These are phyloP conservation scores for Pempheris klunzingeri DNA, from an alignment of 2,797 vertebrate genomes.

Conservation along the genomic window DNA sequence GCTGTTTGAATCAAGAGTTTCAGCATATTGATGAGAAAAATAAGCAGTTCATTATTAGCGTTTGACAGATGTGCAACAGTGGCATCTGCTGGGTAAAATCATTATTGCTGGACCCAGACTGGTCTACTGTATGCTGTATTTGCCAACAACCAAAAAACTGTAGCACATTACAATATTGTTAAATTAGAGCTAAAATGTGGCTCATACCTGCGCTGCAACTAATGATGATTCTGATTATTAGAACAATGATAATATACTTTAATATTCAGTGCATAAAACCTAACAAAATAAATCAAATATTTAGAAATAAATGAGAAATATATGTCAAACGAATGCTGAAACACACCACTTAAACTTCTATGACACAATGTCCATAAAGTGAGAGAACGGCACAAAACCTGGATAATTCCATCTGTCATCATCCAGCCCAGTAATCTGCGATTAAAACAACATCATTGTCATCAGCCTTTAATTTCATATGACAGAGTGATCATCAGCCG, in stretches of 20 bases:
- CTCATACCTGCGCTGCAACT: not conserved
- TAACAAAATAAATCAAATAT: not conserved
- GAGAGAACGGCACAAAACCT: not conserved
- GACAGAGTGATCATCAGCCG: not conserved
- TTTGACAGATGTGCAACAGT: not conserved
- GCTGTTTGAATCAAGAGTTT: not conserved
- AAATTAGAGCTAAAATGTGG: not conserved
- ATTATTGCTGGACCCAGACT: not conserved
- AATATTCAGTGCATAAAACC: no score
- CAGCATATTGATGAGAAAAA: not conserved
- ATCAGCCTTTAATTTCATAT: not conserved
- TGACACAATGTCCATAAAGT: not conserved
- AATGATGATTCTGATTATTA: not conserved
- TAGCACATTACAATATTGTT: no score
- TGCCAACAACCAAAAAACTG: not conserved
- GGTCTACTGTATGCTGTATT: fast-evolving
- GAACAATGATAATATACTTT: no score
- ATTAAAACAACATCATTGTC: conserved; percentile 9
- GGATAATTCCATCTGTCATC: not conserved
- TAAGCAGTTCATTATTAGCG: not conserved
- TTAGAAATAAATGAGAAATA: no score
- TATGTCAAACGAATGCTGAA: not conserved
- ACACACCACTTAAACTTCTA: not conserved
- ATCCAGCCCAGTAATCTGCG: not conserved
- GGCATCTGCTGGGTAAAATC: conserved; percentile 19